These are phyloP conservation scores for Mirza zaza DNA, from an alignment of 2,113 vertebrate genomes.

Conservation along the genomic window DNA sequence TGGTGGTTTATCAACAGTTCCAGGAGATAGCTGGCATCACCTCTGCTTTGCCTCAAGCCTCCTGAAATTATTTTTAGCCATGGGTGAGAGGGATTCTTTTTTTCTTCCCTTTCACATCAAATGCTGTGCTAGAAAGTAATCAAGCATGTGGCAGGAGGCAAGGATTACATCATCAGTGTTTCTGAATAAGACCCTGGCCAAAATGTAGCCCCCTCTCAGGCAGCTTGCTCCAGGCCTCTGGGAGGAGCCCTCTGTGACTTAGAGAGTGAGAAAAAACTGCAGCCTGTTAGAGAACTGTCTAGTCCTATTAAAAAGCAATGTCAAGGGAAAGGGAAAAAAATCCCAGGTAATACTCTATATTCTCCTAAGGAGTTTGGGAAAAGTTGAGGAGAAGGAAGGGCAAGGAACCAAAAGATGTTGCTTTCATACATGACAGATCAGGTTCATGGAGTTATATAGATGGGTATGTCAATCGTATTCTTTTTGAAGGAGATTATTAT, in stretches of 20 bases:
- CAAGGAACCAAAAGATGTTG: not conserved
- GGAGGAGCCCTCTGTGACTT: not conserved
- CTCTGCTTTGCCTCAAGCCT: slow-evolving; percentile 51
- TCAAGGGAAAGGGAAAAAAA: not conserved
- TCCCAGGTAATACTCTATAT: not conserved
- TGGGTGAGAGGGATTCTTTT: slow-evolving; percentile 39
- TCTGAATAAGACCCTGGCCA: not conserved
- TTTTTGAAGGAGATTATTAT: not conserved
- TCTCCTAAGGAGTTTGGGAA: not conserved
- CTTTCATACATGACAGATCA: not conserved
- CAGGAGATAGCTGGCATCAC: slow-evolving; percentile 28
- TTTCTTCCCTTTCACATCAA: slow-evolving; percentile 56
- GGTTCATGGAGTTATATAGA: not conserved
- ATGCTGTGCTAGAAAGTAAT: slow-evolving; percentile 35
- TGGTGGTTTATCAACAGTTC: slow-evolving; percentile 49
- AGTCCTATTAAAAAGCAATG: not conserved
- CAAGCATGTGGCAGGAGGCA: not conserved
- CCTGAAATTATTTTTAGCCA: slow-evolving; percentile 73
- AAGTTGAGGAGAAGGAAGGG: not conserved
- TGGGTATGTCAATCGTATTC: not conserved
- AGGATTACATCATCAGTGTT: not conserved
- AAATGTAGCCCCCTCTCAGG: not conserved
- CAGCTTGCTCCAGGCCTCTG: not conserved
- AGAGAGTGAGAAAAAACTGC: not conserved
- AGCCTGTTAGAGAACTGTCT: not conserved